Conservation (phyloP, 2,797 vertebrate species). For the Pangasius macronema region DNA sequence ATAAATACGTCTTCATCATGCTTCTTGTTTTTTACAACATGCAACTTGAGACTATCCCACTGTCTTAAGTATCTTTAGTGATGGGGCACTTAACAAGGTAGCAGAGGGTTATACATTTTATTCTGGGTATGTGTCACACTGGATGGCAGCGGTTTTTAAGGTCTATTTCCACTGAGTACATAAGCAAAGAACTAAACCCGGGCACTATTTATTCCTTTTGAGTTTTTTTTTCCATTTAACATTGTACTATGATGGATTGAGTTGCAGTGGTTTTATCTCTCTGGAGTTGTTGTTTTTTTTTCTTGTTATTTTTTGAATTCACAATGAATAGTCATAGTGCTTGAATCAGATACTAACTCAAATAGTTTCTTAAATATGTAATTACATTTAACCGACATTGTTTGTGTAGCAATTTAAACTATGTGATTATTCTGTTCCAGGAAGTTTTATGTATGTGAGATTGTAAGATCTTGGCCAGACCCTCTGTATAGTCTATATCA, state of each 20-base stretch:
- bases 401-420: not conserved
- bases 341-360: not conserved
- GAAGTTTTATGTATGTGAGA: not conserved
- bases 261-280: not conserved
- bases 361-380: not conserved
- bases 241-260: not conserved
- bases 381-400: not conserved
- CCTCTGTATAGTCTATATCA: not conserved
- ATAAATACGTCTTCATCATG: not conserved
- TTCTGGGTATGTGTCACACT: not conserved
- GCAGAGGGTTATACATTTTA: not conserved
- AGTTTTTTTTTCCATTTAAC: not conserved
- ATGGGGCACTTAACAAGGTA: not conserved
- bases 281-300: not conserved
- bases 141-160: not conserved
- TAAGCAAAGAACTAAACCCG: not conserved
- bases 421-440: not conserved
- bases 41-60: not conserved
- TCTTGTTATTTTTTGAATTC: not conserved
- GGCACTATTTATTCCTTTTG: not conserved
- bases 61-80: not conserved
- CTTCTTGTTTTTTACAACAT: conserved; percentile 2
- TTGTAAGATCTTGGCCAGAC: not conserved
- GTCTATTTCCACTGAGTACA: not conserved
- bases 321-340: not conserved